A percentile compares a stretch with the other conserved stretches of the same genome.
Evolutionary conservation across 2,113 vertebrate genomes (phyloP).

Genomic region (Pyrgilauda ruficollis): DNA sequence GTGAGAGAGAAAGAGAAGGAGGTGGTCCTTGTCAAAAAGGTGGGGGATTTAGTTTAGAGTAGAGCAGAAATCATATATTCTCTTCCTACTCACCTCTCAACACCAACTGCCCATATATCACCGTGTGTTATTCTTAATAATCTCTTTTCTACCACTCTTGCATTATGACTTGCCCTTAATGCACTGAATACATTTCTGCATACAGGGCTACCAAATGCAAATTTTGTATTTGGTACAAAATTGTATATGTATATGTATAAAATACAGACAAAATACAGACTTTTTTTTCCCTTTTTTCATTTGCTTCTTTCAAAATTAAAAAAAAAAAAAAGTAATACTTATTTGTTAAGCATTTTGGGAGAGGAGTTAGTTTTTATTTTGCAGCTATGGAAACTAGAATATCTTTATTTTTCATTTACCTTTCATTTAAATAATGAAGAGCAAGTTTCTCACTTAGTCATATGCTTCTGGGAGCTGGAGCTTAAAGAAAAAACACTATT

Average conservation of each 20-base stretch:
- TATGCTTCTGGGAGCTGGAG: not conserved
- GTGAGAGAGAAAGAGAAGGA: not conserved
- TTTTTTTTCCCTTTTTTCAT: not conserved
- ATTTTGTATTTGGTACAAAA: too few relatives aligned
- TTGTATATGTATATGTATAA: not conserved
- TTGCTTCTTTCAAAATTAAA: not conserved
- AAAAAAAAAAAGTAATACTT: not conserved
- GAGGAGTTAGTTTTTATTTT: not conserved
- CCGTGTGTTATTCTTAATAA: slow-evolving; percentile 7
- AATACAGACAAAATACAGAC: not conserved
- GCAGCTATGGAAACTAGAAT: slow-evolving; percentile 39
- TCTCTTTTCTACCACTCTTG: not conserved
- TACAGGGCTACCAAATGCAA: not conserved
- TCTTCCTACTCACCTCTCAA: slow-evolving; percentile 54
- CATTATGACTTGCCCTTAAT: not conserved
- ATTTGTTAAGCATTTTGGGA: not conserved
- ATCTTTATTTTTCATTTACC: not conserved
- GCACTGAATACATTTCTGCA: not conserved
- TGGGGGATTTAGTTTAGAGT: slow-evolving; percentile 30
- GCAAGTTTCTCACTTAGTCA: slow-evolving; percentile 47
- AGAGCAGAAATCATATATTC: slow-evolving; percentile 13
- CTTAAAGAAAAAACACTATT: not conserved
- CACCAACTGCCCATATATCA: slow-evolving; percentile 28
- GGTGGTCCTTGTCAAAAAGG: slow-evolving; percentile 43
- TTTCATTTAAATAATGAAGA: slow-evolving; percentile 44